Evolutionary conservation across 2,113 vertebrate genomes (phyloP).

Genomic region (Pseudorectes ferrugineus): DNA sequence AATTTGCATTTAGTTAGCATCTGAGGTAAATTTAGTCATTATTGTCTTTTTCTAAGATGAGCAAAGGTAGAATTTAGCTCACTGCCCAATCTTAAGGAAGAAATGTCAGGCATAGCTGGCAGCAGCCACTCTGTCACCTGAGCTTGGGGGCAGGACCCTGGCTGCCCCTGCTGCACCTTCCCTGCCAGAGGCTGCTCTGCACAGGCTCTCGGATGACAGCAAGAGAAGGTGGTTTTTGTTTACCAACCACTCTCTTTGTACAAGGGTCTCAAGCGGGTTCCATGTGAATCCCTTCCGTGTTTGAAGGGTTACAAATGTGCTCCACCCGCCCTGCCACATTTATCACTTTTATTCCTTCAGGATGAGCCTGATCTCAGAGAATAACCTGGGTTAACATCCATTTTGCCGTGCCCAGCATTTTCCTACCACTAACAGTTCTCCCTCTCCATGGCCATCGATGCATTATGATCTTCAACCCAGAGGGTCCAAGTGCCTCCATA

Average conservation of each 20-base stretch:
- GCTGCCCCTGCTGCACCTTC: neutral
- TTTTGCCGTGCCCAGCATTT: neutral
- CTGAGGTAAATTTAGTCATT: neutral
- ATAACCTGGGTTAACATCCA: rapidly evolving
- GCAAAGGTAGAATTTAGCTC: neutral
- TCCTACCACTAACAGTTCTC: neutral
- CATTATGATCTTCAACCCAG: neutral
- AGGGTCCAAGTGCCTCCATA: neutral
- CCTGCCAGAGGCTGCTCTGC: rapidly evolving
- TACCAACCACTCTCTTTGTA: neutral
- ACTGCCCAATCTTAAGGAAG: neutral
- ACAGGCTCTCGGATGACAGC: rapidly evolving
- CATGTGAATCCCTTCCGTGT: neutral
- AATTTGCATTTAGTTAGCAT: neutral
- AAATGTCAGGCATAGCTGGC: rapidly evolving
- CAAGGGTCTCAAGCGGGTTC: neutral
- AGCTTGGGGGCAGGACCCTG: neutral
- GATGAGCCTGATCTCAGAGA: neutral
- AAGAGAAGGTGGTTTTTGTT: neutral
- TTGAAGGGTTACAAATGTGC: neutral
- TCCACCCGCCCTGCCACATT: neutral
- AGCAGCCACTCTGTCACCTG: rapidly evolving
- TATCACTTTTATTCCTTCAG: neutral
- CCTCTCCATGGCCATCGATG: neutral
- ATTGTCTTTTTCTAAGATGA: neutral